Evolutionary conservation across 2,113 vertebrate genomes (phyloP), one percentile per base, ranked within the genome.

Genomic region (Megaleporinus macrocephalus): DNA sequence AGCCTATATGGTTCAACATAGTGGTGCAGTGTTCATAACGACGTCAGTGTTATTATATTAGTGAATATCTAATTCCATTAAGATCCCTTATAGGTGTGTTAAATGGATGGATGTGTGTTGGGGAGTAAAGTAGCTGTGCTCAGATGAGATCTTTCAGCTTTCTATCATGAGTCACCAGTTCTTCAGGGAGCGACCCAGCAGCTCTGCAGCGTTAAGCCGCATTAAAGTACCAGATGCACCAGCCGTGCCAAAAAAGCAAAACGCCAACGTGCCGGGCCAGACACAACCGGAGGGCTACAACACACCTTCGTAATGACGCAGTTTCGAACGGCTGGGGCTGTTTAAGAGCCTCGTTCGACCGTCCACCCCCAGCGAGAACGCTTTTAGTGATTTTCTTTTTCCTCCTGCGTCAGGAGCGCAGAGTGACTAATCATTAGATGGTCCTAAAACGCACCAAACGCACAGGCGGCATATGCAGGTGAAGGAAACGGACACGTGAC

Each of bases 121-220:
- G n/a, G 22, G 57, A 26, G 10, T 24, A 26, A 26, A 26, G 24
- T 12, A 61, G 57, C 57, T 26, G n/a, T 24, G 57, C 5, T 70
- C 33, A 41, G 16, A 78, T 30, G 27, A 41, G 49, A 15, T 36
- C 20, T 26, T n/a, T 22, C 7, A n/a, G 27, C 62, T 47, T 62
- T 6, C 47, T 61, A 71, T 29, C 26, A 84, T 92, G 91, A 92
- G 89, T 92, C 92, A 92, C 89, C 86, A 77, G 88, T 87, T 87
- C 82, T 79, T 77, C n/a, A 41, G 70, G 78, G 78, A 86, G 84
- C 80, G 80, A 71, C 73, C 83, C 76, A 69, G 66, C 83, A 78
- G 63, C 84, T 51, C 79, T 80, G 89, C 88, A 78, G 77, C 87
- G 78, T 79, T 26, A 85, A 84, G 51, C 86, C 53, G 88, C 92